Base-by-base conservation (phyloP, 2,797 vertebrate genomes). In the Threskiornis aethiopicus region DNA sequence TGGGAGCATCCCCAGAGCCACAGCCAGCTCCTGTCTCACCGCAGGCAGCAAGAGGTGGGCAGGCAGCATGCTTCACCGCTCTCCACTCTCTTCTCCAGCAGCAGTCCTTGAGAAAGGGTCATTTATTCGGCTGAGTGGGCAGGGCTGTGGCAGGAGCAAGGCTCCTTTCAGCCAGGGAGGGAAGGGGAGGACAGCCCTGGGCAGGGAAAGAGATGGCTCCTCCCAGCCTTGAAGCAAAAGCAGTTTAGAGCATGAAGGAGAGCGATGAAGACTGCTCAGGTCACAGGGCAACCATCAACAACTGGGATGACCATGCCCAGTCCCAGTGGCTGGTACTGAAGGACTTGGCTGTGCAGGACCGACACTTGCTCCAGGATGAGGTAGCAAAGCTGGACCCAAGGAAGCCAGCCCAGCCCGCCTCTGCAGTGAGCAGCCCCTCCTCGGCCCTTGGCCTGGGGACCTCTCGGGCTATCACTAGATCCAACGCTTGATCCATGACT, bases 31-130 rank as follows among this genome's bases (percentile, higher is more conserved):
- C 62, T 7, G 6, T 21, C n/a, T 46, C 58, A 20, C 33, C 3
- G 5, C 11, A 13, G 73, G 52, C 73, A 83, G 46, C 0, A 1
- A 67, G 33, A 79, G 28, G 15, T 2, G 6, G 21, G 12, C 35
- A 80, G 39, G 44, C 62, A 80, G 46, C 1, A 1, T 8, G 33
- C 28, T 76, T 31, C 4, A 2, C 20, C 1, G 0, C 41, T 70
- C 55, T 66, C 29, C 41, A 21, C 54, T 52, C 55, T 16, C 24
- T 25, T 46, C 41, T 90, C 28, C 58, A 79, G 62, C 64, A 69
- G 71, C 58, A 77, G 58, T 21, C 41, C 25, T 28, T 28, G 54
- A n/a, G 51, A 67, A 65, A 31, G 26, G 11, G 17, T 22, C 37
- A 62, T 26, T 84, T 47, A 59, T 41, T 59, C 0, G 0, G 21